These are phyloP conservation scores for Tribolium madens DNA, from an alignment of 1,140 invertebrate species.

Conservation along the genomic window DNA sequence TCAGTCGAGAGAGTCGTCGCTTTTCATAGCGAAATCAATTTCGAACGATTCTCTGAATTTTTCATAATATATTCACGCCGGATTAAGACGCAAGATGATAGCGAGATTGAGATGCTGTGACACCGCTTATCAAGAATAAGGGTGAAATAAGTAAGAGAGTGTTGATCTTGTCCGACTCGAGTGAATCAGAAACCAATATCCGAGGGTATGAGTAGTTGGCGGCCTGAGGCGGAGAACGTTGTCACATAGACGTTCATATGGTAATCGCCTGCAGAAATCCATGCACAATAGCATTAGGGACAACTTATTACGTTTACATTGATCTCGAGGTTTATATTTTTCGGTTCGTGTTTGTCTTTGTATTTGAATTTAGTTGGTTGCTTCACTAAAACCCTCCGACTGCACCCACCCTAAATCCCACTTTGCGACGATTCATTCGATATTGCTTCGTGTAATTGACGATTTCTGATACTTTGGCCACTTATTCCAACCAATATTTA, in stretches of 20 bases:
- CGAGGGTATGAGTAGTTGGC: constrained; percentile 58
- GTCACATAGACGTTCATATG: constrained; percentile 60
- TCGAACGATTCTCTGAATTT: constrained; percentile 2
- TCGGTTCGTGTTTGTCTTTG: constrained; percentile 63
- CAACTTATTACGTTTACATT: constrained; percentile 67
- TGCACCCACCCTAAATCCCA: not conserved
- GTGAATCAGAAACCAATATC: constrained; percentile 66
- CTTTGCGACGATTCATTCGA: constrained; percentile 39
- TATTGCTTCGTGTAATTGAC: not conserved
- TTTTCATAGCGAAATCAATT: constrained; percentile 16
- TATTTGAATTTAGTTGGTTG: constrained; percentile 64
- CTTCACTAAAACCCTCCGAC: constrained; percentile 54
- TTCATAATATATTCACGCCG: not conserved
- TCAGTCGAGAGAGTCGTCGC: constrained; percentile 2
- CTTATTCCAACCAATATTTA: too few species aligned
- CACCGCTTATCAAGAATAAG: constrained; percentile 50
- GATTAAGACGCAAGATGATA: not conserved
- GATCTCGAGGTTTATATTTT: constrained; percentile 66
- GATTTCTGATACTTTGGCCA: not conserved
- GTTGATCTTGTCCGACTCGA: constrained; percentile 65
- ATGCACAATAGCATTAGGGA: constrained; percentile 65
- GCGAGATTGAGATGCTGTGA: constrained; percentile 5
- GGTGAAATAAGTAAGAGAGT: constrained; percentile 56
- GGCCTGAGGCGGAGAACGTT: constrained; percentile 50
- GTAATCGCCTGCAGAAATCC: constrained; percentile 66